Evolutionary conservation across 2,888 invertebrate species (phyloP).

Genomic region (Alviniconcha strummeri): DNA sequence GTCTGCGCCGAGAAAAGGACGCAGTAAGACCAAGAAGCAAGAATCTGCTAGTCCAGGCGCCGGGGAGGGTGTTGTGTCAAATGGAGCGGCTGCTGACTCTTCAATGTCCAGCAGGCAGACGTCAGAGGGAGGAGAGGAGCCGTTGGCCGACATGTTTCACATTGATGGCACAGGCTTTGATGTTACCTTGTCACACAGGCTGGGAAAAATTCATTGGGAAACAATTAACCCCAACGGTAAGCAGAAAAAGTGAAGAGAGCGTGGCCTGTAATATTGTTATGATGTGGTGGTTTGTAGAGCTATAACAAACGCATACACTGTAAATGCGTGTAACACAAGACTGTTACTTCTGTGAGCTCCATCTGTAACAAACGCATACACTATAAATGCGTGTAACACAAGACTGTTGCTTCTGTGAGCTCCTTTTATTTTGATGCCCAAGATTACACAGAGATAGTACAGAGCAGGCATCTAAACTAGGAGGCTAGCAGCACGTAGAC

Average conservation of each 20-base stretch:
- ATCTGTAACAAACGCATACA: no score
- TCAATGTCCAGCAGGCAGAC: slow-evolving; percentile 14
- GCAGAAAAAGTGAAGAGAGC: background rate
- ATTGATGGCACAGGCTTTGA: slow-evolving; percentile 61
- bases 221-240: slow-evolving; percentile 24
- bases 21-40: background rate
- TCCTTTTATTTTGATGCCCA: no score
- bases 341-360: no score
- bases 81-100: background rate
- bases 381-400: no score
- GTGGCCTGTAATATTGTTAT: no score
- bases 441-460: no score
- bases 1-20: background rate
- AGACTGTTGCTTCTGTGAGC: no score
- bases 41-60: background rate
- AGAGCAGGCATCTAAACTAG: no score
- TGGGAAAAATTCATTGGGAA: slow-evolving; percentile 23
- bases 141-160: slow-evolving; percentile 58
- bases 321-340: no score
- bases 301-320: no score
- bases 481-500: no score
- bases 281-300: no score
- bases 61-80: background rate
- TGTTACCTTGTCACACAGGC: slow-evolving; percentile 50
- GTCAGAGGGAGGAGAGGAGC: slow-evolving; percentile 45